Base-by-base conservation (phyloP, 1,140 invertebrate genomes). In the Aphelenchoides besseyi region DNA sequence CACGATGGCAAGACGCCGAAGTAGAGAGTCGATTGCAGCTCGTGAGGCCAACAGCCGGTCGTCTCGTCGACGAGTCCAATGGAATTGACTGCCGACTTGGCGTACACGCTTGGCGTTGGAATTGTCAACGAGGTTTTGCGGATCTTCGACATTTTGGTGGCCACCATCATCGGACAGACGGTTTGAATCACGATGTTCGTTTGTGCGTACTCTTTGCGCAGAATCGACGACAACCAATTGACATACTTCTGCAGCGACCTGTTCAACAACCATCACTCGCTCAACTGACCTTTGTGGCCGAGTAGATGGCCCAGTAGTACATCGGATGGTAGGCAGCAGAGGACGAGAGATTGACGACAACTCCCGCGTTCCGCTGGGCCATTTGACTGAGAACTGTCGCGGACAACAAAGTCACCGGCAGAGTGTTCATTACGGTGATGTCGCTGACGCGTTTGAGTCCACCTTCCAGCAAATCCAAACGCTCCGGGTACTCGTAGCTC, bases 1-100 rank as follows among this genome's bases (percentile, higher is more conserved):
- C 69, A 70, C 9, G 69, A 35, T 16, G 81, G 81, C 9, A 82
- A 33, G 28, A 71, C 57, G 37, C 70, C 48, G 67, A 79, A 73
- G 41, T 12, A 69, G 5, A 69, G 18, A 52, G 3, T 70, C 33
- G 53, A 76, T 36, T 82, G 82, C 54, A 83, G 67, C 52, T 82
- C 81, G 63, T 82, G 81, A n/a, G 79, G 33, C 32, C 82, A 68
- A 72, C 75, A 82, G 16, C 81, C 81, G 52, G 79, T 82, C n/a
- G 81, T 82, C 41, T 82, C 81, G 28, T 33, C 68, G 48, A 64
- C 61, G 23, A 71, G 36, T 16, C 81, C 81, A 63, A 82, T 77
- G 16, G 82, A 81, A 18, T 72, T 67, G 30, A 82, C 23, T 2
- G 81, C 81, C 16, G 73, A 37, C 1, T 32, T 33, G 18, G 67